Evolutionary conservation across 2,113 vertebrate genomes (phyloP).

Genomic region (Pterocles burchelli): DNA sequence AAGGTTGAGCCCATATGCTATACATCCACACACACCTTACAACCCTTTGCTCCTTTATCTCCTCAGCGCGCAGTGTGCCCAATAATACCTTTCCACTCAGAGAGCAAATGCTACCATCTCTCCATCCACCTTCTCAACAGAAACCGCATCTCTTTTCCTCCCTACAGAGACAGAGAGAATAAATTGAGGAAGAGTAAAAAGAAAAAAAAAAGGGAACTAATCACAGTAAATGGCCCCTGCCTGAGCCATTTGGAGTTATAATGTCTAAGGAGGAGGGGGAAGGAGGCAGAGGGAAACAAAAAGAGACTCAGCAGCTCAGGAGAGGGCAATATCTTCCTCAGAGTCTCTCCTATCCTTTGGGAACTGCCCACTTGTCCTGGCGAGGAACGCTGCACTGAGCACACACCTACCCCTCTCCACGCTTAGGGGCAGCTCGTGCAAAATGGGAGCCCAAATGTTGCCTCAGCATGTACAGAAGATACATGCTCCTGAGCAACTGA

Average conservation of each 20-base stretch:
- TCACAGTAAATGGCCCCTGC: constrained; percentile 24
- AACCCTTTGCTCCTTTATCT: not conserved
- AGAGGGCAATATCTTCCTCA: not conserved
- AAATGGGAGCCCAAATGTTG: not conserved
- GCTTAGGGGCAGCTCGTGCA: not conserved
- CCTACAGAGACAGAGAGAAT: constrained; percentile 17
- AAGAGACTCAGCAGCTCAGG: not conserved
- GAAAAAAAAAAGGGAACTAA: constrained; percentile 21
- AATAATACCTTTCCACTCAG: constrained; percentile 4
- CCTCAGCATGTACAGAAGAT: not conserved
- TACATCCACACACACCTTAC: not conserved
- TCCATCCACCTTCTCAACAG: not conserved
- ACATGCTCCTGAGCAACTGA: not conserved
- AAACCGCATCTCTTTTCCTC: not conserved
- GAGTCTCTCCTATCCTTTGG: not conserved
- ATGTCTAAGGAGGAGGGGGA: constrained; percentile 39
- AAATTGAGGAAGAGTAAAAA: constrained; percentile 36
- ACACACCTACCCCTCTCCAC: not conserved
- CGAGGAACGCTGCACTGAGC: not conserved
- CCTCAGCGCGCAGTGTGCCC: not conserved
- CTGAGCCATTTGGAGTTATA: constrained; percentile 28
- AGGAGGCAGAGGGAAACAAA: constrained; percentile 23
- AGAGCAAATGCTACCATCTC: constrained; percentile 28
- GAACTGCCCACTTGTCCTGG: not conserved
- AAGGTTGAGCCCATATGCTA: not conserved